Percentiles rank a stretch among this genome's conserved stretches.
Conservation (phyloP, 2,888 invertebrate species). For the Cinara cedri region DNA sequence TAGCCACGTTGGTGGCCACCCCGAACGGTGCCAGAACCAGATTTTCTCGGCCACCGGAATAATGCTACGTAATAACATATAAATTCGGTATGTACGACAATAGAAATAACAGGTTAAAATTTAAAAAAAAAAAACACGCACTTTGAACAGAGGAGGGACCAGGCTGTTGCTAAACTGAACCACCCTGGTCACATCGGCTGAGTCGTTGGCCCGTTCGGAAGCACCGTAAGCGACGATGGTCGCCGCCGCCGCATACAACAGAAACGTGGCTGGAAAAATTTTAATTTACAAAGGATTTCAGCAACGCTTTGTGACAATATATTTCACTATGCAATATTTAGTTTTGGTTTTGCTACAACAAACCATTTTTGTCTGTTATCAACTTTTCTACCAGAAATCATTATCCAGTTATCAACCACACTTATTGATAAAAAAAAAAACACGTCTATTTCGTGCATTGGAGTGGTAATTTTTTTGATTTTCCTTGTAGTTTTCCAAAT, state of each 20-base stretch:
- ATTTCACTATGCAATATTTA: not conserved
- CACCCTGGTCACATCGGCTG: constrained; percentile 47
- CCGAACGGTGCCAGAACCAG: constrained; percentile 61
- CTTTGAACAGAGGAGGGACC: constrained; percentile 58
- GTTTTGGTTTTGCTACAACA: too few species aligned
- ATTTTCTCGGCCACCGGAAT: constrained; percentile 60
- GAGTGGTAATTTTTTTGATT: too few species aligned
- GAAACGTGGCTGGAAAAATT: constrained; percentile 6
- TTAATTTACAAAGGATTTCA: not conserved
- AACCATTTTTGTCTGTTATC: too few species aligned
- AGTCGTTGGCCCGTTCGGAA: constrained; percentile 18
- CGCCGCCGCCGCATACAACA: not conserved
- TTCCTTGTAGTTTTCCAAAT: too few species aligned
- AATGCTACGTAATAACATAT: constrained; percentile 56
- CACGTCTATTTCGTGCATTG: too few species aligned
- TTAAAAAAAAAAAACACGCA: constrained; percentile 29
- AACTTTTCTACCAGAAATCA: too few species aligned
- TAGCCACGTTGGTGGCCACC: constrained; percentile 61
- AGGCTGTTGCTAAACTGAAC: constrained; percentile 59
- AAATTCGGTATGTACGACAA: not conserved
- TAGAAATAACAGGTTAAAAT: not conserved
- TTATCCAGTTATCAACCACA: too few species aligned
- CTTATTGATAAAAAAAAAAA: too few species aligned
- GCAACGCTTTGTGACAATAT: not conserved
- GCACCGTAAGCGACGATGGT: not conserved